Percentiles rank a stretch among this genome's conserved stretches.
Conservation (phyloP, 2,797 vertebrate genomes). For the Choloepus didactylus region DNA sequence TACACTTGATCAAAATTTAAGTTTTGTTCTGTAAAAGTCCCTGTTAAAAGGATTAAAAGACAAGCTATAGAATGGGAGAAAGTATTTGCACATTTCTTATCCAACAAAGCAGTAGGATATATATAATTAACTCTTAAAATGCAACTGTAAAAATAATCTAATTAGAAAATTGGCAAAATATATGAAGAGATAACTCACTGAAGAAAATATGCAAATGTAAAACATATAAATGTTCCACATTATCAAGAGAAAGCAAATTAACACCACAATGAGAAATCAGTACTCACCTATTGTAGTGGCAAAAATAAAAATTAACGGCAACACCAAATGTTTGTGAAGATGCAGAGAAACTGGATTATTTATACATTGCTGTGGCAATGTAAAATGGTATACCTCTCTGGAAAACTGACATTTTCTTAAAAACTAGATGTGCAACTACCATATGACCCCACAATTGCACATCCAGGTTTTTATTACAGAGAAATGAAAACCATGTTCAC, state of each 20-base stretch:
- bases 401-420: neutral
- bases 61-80: neutral
- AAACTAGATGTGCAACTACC: neutral
- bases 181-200: neutral
- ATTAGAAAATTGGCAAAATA: neutral
- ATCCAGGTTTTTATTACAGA: constrained; percentile 14
- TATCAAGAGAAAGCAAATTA: constrained; percentile 1
- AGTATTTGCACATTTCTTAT: neutral
- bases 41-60: neutral
- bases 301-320: constrained; percentile 28
- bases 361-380: neutral
- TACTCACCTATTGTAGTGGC: neutral
- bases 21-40: neutral
- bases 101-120: neutral
- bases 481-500: neutral
- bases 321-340: neutral
- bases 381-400: neutral
- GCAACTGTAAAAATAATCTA: neutral
- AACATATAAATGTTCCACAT: neutral
- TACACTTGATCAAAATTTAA: neutral
- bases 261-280: neutral
- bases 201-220: neutral
- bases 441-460: neutral
- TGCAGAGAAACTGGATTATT: neutral
- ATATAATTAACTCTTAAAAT: neutral